phyloP scores from a whole-genome alignment of 2,113 vertebrate genomes.

The Melospiza georgiana region DNA sequence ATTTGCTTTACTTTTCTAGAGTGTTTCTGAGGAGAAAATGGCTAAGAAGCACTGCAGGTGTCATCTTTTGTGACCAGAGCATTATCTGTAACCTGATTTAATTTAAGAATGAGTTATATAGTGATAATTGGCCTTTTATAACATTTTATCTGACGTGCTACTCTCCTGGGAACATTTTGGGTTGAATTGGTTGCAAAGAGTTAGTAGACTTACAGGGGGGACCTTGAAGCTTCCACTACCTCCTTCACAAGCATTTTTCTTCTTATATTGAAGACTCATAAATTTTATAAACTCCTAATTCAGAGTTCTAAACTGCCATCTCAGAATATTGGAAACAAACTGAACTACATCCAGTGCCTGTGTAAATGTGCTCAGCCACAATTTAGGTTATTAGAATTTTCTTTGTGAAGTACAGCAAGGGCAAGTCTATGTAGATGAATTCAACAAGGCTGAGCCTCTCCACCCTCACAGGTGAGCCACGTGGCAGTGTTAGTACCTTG shows the following conservation, averaged over 20 bases:
- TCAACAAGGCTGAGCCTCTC: not conserved
- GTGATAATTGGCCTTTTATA: not conserved
- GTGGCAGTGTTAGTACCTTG: not conserved
- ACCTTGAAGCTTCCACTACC: not conserved
- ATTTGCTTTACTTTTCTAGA: not conserved
- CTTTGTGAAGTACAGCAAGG: not conserved
- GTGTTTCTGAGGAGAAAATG: not conserved
- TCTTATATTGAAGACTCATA: not conserved
- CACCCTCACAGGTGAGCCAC: not conserved
- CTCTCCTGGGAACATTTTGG: not conserved
- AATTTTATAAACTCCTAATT: conserved; percentile 3
- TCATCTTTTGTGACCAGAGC: not conserved
- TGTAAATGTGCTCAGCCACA: not conserved
- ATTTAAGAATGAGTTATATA: not conserved
- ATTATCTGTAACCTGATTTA: not conserved
- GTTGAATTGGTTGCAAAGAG: not conserved
- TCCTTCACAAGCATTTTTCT: not conserved
- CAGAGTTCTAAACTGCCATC: not conserved
- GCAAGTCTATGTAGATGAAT: not conserved
- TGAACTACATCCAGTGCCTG: not conserved
- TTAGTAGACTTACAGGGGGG: not conserved
- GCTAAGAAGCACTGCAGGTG: not conserved
- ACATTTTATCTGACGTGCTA: not conserved
- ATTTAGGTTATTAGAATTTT: not conserved
- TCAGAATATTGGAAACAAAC: not conserved